These are phyloP conservation scores for Kradibia gibbosae DNA, from an alignment of 1,140 invertebrate genomes.

Conservation along the genomic window DNA sequence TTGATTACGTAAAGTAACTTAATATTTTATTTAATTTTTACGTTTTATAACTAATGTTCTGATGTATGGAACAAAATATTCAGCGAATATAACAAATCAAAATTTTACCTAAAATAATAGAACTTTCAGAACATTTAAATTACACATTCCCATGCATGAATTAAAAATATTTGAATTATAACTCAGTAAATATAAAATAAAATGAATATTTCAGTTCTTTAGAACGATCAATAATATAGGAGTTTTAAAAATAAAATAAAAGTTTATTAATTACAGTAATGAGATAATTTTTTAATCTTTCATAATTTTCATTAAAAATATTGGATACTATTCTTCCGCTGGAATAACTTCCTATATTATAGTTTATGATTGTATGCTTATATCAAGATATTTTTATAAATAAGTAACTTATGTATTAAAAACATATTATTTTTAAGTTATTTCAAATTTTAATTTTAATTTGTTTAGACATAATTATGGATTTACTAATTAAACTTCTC, in stretches of 20 bases:
- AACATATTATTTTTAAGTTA: no score
- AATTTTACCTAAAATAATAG: neutral
- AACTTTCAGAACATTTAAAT: neutral
- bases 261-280: slow-evolving; percentile 12
- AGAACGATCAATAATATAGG: neutral
- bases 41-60: neutral
- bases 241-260: neutral
- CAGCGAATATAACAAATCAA: neutral
- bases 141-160: slow-evolving; percentile 25
- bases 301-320: neutral
- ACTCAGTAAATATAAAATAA: slow-evolving; percentile 17
- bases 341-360: neutral
- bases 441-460: no score
- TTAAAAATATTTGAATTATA: slow-evolving; percentile 38
- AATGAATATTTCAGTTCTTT: neutral
- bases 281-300: neutral
- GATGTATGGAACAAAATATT: neutral
- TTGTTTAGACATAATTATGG: no score
- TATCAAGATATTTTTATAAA: no score
- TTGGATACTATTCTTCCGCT: neutral
- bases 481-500: no score
- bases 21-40: neutral
- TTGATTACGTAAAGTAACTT: neutral
- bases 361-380: no score
- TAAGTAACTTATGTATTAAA: no score